These are phyloP conservation scores for Amblyornis subalaris DNA, from an alignment of 2,113 vertebrate species.

Conservation along the genomic window DNA sequence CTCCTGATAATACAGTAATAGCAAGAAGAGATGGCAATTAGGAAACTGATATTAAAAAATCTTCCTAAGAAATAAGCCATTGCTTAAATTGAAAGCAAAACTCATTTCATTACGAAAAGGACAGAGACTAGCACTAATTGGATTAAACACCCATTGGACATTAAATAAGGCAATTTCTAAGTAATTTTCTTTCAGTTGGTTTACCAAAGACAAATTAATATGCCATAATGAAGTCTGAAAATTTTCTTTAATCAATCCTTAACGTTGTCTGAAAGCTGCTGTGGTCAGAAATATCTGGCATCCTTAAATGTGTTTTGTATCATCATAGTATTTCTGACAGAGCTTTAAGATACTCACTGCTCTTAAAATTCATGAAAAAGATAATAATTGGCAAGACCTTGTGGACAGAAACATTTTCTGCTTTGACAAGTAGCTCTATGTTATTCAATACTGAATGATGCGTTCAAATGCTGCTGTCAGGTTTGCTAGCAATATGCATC, in stretches of 20 bases:
- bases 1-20: not conserved
- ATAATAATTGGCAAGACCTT: constrained; percentile 30
- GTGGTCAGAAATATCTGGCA: not conserved
- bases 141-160: not conserved
- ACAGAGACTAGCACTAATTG: not conserved
- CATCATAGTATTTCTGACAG: not conserved
- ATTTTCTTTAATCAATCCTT: not conserved
- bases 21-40: constrained; percentile 13
- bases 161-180: not conserved
- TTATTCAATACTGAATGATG: constrained; percentile 46
- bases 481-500: constrained; percentile 39
- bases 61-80: not conserved
- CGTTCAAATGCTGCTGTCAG: constrained; percentile 43
- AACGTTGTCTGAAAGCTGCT: not conserved
- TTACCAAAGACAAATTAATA: not conserved
- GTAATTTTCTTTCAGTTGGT: not conserved
- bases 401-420: constrained; percentile 41
- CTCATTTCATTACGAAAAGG: not conserved
- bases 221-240: not conserved
- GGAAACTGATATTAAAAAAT: not conserved
- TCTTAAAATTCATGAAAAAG: constrained; percentile 28
- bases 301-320: not conserved
- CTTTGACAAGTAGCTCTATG: constrained; percentile 48
- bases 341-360: not conserved
- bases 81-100: not conserved